A percentile compares a stretch with the other conserved stretches of the same genome.
phyloP scores from a whole-genome alignment of 2,797 vertebrate genomes.

The Pseudochromis fuscus region DNA sequence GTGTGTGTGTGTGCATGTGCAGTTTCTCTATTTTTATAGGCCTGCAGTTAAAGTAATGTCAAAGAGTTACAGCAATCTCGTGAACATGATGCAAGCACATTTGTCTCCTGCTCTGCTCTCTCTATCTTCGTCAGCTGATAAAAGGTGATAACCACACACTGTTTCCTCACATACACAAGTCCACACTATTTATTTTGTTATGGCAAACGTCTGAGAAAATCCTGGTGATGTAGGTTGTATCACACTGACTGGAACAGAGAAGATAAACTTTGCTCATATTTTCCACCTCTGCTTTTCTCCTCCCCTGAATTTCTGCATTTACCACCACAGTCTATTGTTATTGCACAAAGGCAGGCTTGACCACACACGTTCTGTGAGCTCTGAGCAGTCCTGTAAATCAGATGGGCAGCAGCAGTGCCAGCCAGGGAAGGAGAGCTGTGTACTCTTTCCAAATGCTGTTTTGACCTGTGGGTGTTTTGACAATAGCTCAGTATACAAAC shows the following conservation, averaged over 20 bases:
- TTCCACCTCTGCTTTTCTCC: background rate
- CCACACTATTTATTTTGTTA: background rate
- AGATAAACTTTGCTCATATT: background rate
- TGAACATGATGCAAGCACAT: constrained; percentile 14
- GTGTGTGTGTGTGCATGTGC: background rate
- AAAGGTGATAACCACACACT: constrained; percentile 1
- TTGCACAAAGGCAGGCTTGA: background rate
- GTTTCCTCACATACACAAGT: background rate
- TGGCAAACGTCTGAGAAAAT: background rate
- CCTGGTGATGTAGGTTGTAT: constrained; percentile 8
- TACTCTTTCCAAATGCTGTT: constrained; percentile 19
- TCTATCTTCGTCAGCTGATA: constrained; percentile 30
- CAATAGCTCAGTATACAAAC: constrained; percentile 31
- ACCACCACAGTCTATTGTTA: constrained; percentile 15
- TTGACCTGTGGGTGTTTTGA: constrained; percentile 33
- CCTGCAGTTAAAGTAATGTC: constrained; percentile 5
- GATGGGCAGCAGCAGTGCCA: background rate
- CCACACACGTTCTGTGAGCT: constrained; percentile 15
- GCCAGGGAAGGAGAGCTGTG: background rate
- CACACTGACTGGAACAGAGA: background rate
- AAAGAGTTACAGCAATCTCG: constrained; percentile 14
- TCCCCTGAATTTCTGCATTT: constrained; percentile 10
- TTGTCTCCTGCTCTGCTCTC: constrained; percentile 15
- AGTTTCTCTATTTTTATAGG: background rate
- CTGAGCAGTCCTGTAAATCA: constrained; percentile 40